Percentiles rank a stretch among this genome's conserved stretches.
Conservation (phyloP, 1,140 invertebrate genomes). For the Eumeta japonica region DNA sequence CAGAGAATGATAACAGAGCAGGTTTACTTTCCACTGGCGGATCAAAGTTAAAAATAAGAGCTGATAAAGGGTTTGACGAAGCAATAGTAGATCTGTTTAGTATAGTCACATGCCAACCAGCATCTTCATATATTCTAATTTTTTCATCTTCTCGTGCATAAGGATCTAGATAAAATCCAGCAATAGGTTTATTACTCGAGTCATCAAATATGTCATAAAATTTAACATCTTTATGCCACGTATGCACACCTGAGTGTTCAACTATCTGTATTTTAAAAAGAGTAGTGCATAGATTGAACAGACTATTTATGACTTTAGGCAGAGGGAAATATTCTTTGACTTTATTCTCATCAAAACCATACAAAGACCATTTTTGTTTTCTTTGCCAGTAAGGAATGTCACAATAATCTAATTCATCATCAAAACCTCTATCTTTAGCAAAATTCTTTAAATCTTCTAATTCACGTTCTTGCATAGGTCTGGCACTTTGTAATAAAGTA, state of each 20-base stretch:
- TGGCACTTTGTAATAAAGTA: constrained; percentile 65
- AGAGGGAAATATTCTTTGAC: constrained; percentile 83
- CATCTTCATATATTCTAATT: constrained; percentile 59
- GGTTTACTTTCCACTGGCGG: constrained; percentile 62
- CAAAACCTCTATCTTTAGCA: constrained; percentile 72
- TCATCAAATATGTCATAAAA: constrained; percentile 80
- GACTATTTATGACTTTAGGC: constrained; percentile 70
- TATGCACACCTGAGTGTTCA: constrained; percentile 63
- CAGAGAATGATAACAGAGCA: constrained; percentile 71
- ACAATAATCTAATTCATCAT: constrained; percentile 71
- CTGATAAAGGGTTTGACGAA: constrained; percentile 68
- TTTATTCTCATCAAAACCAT: constrained; percentile 68
- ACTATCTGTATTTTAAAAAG: constrained; percentile 84
- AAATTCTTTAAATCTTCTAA: constrained; percentile 71
- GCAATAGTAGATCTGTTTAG: constrained; percentile 65
- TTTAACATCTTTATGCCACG: constrained; percentile 84
- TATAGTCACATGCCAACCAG: constrained; percentile 69
- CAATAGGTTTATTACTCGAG: constrained; percentile 65
- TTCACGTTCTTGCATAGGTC: constrained; percentile 74
- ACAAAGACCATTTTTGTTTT: constrained; percentile 66
- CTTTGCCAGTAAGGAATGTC: constrained; percentile 86
- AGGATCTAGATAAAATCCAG: constrained; percentile 82
- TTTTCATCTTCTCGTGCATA: constrained; percentile 69
- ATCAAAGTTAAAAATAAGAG: constrained; percentile 81
- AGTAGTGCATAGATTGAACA: constrained; percentile 73